Base-by-base conservation (phyloP, 2,888 invertebrate species). In the Ectemnius lituratus region DNA sequence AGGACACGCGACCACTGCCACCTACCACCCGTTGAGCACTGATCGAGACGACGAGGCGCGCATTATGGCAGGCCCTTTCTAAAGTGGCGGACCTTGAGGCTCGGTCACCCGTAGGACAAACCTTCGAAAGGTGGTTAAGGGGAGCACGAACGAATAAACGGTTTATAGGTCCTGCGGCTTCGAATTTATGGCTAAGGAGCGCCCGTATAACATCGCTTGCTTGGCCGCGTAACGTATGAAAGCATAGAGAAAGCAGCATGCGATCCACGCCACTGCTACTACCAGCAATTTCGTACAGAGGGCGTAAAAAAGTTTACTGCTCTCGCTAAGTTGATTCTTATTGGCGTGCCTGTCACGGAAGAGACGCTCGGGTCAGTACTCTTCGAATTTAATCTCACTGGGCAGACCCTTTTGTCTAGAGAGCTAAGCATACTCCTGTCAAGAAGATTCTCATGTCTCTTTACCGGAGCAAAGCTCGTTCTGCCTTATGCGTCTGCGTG, bases 1-100 rank as follows among this genome's bases (percentile, higher is more conserved):
- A 88, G 85, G 74, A 82, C 86, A 87, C 86, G 81, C 80, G 16
- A 67, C 73, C 37, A 37, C 37, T 11, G 37, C 11, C 37, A 11
- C 8, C 37, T 3, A 23, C 23, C 71, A 47, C 64, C 70, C 59
- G 52, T 45, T 65, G 67, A 62, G 66, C 69, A 64, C n/a, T 76
- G 72, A 75, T 75, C 75, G 75, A 66, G 75, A 73, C 56, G 62
- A 67, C 62, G 75, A 11, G 37, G 37, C 37, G 37, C 37, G 8
- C 8, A 11, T 37, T 37, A 63, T 63, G 73, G 78, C 76, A 80
- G 64, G 58, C 70, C 52, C 63, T 52, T 61, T 73, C 28, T 73
- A 70, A 83, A 80, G 79, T 81, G 83, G 79, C 68, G 66, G 27
- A 73, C 71, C 64, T 62, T 74, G 70, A 70, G 58, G 23, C 57